Conservation (phyloP, 2,113 vertebrate species). For the Paracanthobrama guichenoti region DNA sequence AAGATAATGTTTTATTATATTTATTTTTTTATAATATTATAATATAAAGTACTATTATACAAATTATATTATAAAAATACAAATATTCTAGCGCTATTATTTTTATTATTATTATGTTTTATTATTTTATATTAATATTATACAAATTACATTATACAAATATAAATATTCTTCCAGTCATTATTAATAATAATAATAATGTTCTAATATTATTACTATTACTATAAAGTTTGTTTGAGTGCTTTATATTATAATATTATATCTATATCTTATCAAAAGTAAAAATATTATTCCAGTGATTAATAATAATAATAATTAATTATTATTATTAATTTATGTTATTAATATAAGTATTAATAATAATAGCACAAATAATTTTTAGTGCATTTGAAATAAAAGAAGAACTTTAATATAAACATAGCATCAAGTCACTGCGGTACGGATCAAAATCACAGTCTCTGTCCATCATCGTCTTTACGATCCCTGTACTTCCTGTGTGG, state of each 20-base stretch:
- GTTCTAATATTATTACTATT: no score
- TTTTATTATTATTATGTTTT: background rate
- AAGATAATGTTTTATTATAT: background rate
- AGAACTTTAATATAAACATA: background rate
- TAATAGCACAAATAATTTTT: background rate
- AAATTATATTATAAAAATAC: no score
- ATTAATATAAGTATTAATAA: background rate
- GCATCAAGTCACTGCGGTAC: background rate
- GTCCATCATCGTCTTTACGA: slow-evolving; percentile 8
- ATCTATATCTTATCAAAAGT: no score
- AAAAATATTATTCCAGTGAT: no score
- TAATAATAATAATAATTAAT: no score
- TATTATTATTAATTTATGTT: background rate
- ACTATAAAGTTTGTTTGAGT: no score
- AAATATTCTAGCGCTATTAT: no score
- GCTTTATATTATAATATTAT: no score
- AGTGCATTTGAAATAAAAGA: background rate
- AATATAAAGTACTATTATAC: background rate
- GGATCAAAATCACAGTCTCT: slow-evolving; percentile 6
- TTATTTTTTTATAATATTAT: background rate
- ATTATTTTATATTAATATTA: background rate
- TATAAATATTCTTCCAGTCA: no score
- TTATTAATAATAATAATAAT: no score
- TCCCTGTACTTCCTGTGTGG: slow-evolving; percentile 24
- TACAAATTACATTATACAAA: no score